These are phyloP conservation scores for Stratiolaelaps scimitus DNA, from an alignment of 1,140 invertebrate genomes.

Conservation along the genomic window DNA sequence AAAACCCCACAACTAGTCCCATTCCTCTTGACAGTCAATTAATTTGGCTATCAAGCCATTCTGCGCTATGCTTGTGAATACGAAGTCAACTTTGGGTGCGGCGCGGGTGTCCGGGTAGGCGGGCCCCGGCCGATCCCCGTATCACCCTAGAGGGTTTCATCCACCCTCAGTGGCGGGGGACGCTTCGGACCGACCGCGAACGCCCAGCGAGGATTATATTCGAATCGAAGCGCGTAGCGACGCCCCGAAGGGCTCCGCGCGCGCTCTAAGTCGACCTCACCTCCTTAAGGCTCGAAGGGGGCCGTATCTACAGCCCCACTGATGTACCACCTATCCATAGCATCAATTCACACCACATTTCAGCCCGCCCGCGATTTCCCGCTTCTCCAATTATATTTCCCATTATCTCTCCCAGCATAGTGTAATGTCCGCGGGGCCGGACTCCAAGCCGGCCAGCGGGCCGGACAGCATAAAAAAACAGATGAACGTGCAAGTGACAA, in stretches of 20 bases:
- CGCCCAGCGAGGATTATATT: conserved; percentile 18
- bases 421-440: too few relatives aligned
- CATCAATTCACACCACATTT: too few relatives aligned
- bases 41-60: neutral
- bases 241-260: neutral
- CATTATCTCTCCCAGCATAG: too few relatives aligned
- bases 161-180: neutral
- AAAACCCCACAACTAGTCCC: too few relatives aligned
- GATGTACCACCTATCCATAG: too few relatives aligned
- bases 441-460: too few relatives aligned
- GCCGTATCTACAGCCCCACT: too few relatives aligned
- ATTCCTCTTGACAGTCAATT: neutral
- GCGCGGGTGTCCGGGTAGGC: conserved; percentile 2
- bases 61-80: conserved; percentile 22
- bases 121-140: neutral
- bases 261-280: conserved; percentile 18
- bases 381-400: too few relatives aligned
- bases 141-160: neutral
- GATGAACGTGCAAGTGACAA: too few relatives aligned
- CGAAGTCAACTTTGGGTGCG: conserved; percentile 18
- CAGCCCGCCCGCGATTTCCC: too few relatives aligned
- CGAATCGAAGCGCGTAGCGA: conserved; percentile 28
- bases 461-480: too few relatives aligned
- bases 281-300: neutral
- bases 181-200: conserved; percentile 19